Percentiles rank a stretch among this genome's conserved stretches.
Evolutionary conservation across 2,888 invertebrate genomes (phyloP).

Genomic region (Dexiosoma caninum): DNA sequence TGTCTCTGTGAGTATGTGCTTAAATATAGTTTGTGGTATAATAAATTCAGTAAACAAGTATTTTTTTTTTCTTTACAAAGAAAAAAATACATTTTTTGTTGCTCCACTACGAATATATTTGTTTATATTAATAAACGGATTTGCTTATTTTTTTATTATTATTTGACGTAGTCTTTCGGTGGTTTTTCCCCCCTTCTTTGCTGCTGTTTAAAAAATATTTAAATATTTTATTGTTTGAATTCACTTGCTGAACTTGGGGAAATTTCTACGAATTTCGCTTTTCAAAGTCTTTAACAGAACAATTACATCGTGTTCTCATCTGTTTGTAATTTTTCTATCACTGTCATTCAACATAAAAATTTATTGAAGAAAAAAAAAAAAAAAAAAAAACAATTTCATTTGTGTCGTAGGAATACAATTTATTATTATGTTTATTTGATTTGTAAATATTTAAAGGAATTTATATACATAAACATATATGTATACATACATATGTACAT

Average conservation of each 20-base stretch:
- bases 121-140: not conserved
- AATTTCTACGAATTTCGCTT: slow-evolving; percentile 23
- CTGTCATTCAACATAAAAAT: not conserved
- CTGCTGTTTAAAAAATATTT: not conserved
- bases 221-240: slow-evolving; percentile 9
- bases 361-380: too few relatives aligned
- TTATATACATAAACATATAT: too few relatives aligned
- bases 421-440: too few relatives aligned
- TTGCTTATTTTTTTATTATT: slow-evolving; percentile 23
- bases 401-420: too few relatives aligned
- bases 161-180: not conserved
- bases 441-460: too few relatives aligned
- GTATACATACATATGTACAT: too few relatives aligned
- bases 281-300: not conserved
- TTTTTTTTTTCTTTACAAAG: not conserved
- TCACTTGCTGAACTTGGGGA: not conserved
- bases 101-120: not conserved
- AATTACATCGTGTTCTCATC: not conserved
- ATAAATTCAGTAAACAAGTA: slow-evolving; percentile 27
- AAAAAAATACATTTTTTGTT: not conserved
- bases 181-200: not conserved
- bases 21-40: slow-evolving; percentile 9
- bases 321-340: not conserved
- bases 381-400: too few relatives aligned
- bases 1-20: not conserved